These are phyloP conservation scores for Austrofundulus limnaeus DNA, from an alignment of 2,113 vertebrate species.

Conservation along the genomic window DNA sequence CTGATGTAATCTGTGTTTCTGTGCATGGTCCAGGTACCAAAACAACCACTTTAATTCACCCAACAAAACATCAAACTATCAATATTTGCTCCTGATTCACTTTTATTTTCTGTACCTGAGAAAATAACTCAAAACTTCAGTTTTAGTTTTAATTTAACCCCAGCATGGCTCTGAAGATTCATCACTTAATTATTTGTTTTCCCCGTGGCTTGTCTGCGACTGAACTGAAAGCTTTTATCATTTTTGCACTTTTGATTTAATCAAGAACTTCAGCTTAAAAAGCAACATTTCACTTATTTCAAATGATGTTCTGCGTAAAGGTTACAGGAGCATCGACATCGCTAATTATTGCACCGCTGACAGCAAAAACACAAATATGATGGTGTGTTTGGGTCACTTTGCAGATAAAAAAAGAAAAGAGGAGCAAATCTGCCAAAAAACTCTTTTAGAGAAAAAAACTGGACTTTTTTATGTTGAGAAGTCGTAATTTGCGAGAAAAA, in stretches of 20 bases:
- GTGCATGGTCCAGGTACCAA: too few relatives aligned
- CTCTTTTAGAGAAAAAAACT: too few relatives aligned
- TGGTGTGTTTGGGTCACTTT: too few relatives aligned
- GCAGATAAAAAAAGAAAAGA: too few relatives aligned
- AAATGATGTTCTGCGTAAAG: neutral
- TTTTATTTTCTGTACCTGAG: slow-evolving; percentile 38
- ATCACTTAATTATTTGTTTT: neutral
- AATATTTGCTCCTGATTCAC: slow-evolving; percentile 2
- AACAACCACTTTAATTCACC: slow-evolving; percentile 13
- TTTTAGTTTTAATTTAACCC: slow-evolving; percentile 19
- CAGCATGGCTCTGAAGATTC: slow-evolving; percentile 19
- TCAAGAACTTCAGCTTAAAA: slow-evolving; percentile 3
- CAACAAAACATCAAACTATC: neutral
- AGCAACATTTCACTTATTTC: neutral
- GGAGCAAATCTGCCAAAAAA: too few relatives aligned
- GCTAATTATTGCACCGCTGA: too few relatives aligned
- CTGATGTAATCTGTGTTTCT: slow-evolving; percentile 36
- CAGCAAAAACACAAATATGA: too few relatives aligned
- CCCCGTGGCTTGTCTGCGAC: neutral
- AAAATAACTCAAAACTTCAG: slow-evolving; percentile 16
- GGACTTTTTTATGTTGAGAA: too few relatives aligned
- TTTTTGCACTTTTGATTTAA: slow-evolving; percentile 23
- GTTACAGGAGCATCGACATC: too few relatives aligned
- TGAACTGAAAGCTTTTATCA: slow-evolving; percentile 22
- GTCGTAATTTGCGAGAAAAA: too few relatives aligned